Evolutionary conservation across 2,888 invertebrate species (phyloP).

Genomic region (Drosophila leonis): DNA sequence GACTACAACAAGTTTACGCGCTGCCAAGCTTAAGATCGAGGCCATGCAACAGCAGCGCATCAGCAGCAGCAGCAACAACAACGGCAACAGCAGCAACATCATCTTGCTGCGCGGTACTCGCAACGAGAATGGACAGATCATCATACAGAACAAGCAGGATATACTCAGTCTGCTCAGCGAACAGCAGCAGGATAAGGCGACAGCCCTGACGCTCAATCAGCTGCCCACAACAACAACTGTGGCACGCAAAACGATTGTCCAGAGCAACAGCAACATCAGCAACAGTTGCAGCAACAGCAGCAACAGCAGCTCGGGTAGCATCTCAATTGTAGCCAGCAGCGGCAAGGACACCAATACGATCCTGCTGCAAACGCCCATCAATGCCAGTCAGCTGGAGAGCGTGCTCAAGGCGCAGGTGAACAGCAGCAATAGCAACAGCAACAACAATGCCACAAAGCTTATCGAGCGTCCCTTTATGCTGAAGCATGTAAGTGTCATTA

Average conservation of each 20-base stretch:
- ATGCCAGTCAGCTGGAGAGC: slow-evolving; percentile 84
- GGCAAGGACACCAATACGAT: slow-evolving; percentile 80
- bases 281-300: slow-evolving; percentile 18
- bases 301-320: slow-evolving; percentile 39
- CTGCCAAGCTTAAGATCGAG: slow-evolving; percentile 74
- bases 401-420: slow-evolving; percentile 73
- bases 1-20: slow-evolving; percentile 67
- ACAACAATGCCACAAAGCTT: slow-evolving; percentile 50
- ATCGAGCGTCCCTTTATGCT: slow-evolving; percentile 81
- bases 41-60: slow-evolving; percentile 76
- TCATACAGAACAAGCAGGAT: slow-evolving; percentile 85
- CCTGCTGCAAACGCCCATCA: slow-evolving; percentile 84
- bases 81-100: slow-evolving; percentile 81
- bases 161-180: slow-evolving; percentile 85
- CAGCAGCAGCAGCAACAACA: slow-evolving; percentile 56
- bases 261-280: slow-evolving; percentile 76
- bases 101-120: slow-evolving; percentile 85
- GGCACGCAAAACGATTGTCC: slow-evolving; percentile 81
- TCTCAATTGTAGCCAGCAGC: slow-evolving; percentile 66
- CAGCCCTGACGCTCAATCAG: slow-evolving; percentile 82
- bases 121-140: slow-evolving; percentile 85
- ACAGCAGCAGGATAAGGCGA: slow-evolving; percentile 70
- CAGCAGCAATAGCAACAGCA: slow-evolving; percentile 30
- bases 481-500: slow-evolving; percentile 74
- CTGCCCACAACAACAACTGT: slow-evolving; percentile 83